Evolutionary conservation across 2,888 invertebrate species (phyloP).

Genomic region (Machimus atricapillus): DNA sequence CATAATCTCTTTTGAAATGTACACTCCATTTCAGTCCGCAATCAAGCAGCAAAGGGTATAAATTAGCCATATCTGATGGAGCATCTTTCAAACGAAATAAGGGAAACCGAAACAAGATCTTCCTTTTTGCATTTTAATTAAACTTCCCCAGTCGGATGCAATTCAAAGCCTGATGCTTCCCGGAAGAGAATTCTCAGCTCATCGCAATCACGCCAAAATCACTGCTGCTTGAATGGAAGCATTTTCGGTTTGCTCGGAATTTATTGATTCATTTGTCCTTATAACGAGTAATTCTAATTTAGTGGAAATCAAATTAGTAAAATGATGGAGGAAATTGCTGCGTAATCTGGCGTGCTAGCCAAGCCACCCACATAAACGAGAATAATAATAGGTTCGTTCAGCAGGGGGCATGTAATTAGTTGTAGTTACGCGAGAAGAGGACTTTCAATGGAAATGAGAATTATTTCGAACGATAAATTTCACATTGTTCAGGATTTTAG

Average conservation of each 20-base stretch:
- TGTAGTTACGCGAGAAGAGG: not conserved
- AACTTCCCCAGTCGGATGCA: not conserved
- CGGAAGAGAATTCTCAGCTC: not conserved
- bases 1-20: not conserved
- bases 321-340: not conserved
- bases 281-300: constrained; percentile 11
- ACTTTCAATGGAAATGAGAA: not conserved
- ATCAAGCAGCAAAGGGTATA: not conserved
- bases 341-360: not conserved
- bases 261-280: not conserved
- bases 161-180: not conserved
- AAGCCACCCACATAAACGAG: not conserved
- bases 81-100: not conserved
- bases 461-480: not conserved
- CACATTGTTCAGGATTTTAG: not conserved
- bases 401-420: not conserved
- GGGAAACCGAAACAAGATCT: not conserved
- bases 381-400: not conserved
- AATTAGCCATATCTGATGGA: not conserved
- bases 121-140: not conserved
- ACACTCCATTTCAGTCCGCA: not conserved
- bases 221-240: not conserved
- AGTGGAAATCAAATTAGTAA: not conserved
- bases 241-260: not conserved
- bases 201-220: not conserved